phyloP scores from a whole-genome alignment of 2,888 invertebrate species.

The Branchellion lobata region DNA sequence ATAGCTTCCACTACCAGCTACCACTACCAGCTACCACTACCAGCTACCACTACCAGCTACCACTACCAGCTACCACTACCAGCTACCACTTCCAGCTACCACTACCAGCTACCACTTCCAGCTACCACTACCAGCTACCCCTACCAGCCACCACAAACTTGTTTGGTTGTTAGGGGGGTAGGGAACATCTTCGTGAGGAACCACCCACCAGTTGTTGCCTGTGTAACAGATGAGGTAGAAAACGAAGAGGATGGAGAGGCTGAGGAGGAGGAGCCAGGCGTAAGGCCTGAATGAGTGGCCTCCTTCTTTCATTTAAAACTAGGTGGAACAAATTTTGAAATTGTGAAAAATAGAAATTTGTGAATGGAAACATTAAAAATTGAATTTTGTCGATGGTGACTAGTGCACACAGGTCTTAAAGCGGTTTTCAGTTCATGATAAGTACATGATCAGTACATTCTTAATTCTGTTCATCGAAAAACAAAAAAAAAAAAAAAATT shows the following conservation, averaged over 20 bases:
- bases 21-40: background rate
- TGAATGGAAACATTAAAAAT: background rate
- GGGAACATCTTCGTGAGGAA: slow-evolving; percentile 7
- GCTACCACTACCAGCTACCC: too few species aligned
- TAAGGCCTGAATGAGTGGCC: background rate
- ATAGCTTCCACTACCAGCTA: background rate
- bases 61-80: background rate
- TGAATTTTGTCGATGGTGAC: too few species aligned
- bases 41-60: background rate
- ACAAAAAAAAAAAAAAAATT: too few species aligned
- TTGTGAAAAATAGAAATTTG: background rate
- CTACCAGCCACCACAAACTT: background rate
- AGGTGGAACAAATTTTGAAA: too few species aligned
- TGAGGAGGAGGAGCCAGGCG: slow-evolving; percentile 37
- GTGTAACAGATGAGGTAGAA: slow-evolving; percentile 44
- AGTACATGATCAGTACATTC: too few species aligned
- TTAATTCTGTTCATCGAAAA: too few species aligned
- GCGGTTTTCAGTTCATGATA: too few species aligned
- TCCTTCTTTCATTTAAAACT: background rate
- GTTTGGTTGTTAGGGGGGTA: slow-evolving; percentile 44
- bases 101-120: background rate
- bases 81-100: background rate
- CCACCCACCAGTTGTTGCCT: slow-evolving; percentile 44
- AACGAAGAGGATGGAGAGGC: slow-evolving; percentile 42
- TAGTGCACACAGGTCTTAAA: too few species aligned